phyloP scores from a whole-genome alignment of 1,140 invertebrate genomes.

The Lasioglossum baleicum region DNA sequence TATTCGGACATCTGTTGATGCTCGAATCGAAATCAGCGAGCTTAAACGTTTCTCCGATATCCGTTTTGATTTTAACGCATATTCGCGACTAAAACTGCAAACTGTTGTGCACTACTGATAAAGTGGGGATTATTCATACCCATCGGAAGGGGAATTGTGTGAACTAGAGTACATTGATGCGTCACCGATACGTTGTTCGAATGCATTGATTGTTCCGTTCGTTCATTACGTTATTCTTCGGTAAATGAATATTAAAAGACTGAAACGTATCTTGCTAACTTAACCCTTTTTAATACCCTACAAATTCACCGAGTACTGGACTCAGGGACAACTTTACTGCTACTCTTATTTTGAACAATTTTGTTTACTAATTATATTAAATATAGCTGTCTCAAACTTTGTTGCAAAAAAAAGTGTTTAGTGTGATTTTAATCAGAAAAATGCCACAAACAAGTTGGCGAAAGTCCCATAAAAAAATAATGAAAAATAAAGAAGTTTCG shows the following conservation, averaged over 20 bases:
- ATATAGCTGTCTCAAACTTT: too few species aligned
- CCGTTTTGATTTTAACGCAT: not conserved
- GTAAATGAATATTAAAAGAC: not conserved
- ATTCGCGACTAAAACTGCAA: conserved; percentile 25
- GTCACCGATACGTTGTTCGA: not conserved
- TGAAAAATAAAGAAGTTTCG: too few species aligned
- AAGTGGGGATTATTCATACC: conserved; percentile 17
- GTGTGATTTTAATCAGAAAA: too few species aligned
- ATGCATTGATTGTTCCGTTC: not conserved
- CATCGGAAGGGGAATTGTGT: conserved; percentile 17
- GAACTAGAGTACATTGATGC: conserved; percentile 1
- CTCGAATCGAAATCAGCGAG: not conserved
- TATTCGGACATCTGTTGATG: not conserved
- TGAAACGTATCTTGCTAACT: too few species aligned
- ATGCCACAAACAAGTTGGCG: too few species aligned
- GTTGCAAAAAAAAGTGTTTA: too few species aligned
- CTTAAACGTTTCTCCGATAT: not conserved
- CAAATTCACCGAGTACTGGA: too few species aligned
- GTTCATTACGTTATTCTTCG: conserved; percentile 18
- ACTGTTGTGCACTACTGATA: conserved; percentile 8
- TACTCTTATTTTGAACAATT: too few species aligned
- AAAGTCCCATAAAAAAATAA: too few species aligned
- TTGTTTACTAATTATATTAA: too few species aligned
- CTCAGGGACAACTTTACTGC: too few species aligned
- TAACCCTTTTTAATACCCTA: too few species aligned